Conservation (phyloP, 2,797 vertebrate species). For the Astyanax mexicanus region DNA sequence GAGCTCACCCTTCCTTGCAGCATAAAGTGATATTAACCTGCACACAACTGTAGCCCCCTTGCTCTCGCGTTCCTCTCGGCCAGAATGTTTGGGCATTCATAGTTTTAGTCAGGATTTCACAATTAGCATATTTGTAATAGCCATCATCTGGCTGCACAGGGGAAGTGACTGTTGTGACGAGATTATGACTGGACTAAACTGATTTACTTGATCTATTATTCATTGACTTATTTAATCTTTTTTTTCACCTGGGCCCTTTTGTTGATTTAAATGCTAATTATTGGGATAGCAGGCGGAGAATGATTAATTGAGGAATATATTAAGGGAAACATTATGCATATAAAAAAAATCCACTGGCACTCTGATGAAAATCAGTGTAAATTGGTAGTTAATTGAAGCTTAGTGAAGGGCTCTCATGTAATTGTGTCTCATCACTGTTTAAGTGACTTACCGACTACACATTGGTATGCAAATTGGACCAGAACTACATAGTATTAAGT, state of each 20-base stretch:
- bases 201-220: conserved; percentile 47
- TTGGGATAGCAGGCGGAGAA: conserved; percentile 51
- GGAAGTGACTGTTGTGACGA: conserved; percentile 28
- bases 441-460: conserved; percentile 52
- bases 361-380: conserved; percentile 54
- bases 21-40: conserved; percentile 32
- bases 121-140: conserved; percentile 6
- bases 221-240: conserved; percentile 44
- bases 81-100: conserved; percentile 1
- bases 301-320: conserved; percentile 61
- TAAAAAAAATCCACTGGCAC: conserved; percentile 44
- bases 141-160: conserved; percentile 9
- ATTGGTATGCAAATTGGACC: conserved; percentile 53
- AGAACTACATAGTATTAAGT: conserved; percentile 49
- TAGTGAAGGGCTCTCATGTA: conserved; percentile 56
- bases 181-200: conserved; percentile 31
- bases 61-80: not conserved
- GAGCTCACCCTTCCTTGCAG: conserved; percentile 39
- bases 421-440: conserved; percentile 58
- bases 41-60: conserved; percentile 24
- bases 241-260: conserved; percentile 35
- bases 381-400: conserved; percentile 61
- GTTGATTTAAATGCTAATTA: conserved; percentile 60
- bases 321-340: conserved; percentile 44
- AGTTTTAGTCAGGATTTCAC: conserved; percentile 12